Conservation (phyloP, 2,888 invertebrate species). For the Thereva nobilitata region DNA sequence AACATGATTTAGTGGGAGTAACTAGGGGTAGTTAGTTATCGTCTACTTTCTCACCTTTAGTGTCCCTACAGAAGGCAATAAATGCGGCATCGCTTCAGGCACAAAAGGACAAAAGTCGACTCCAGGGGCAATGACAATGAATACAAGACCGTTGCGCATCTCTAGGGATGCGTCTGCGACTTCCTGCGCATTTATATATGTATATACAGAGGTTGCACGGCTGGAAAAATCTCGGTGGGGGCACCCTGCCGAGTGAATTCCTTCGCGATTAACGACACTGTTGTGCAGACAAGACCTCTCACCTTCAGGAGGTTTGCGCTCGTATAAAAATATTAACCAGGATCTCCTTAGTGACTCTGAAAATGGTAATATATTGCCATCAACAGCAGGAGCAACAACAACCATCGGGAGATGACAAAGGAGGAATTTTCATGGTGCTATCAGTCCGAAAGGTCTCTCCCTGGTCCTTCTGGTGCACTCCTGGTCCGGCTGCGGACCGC, state of each 20-base stretch:
- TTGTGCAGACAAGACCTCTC: constrained; percentile 35
- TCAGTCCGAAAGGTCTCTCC: constrained; percentile 20
- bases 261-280: constrained; percentile 40
- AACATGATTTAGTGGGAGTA: constrained; percentile 35
- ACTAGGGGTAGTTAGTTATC: constrained; percentile 34
- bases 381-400: constrained; percentile 37
- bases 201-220: constrained; percentile 3
- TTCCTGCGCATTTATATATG: constrained; percentile 8
- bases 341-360: constrained; percentile 32
- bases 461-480: background rate
- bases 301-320: constrained; percentile 5
- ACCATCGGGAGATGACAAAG: constrained; percentile 36
- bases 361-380: constrained; percentile 37
- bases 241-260: constrained; percentile 38
- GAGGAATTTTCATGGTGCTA: constrained; percentile 39
- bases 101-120: constrained; percentile 24
- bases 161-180: constrained; percentile 27
- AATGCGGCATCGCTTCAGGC: constrained; percentile 24
- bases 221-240: constrained; percentile 38
- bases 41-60: constrained; percentile 32
- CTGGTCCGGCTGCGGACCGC: constrained; percentile 35
- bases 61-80: constrained; percentile 18
- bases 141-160: constrained; percentile 19
- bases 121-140: constrained; percentile 11
- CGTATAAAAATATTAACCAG: constrained; percentile 21